Base-by-base conservation (phyloP, 2,888 invertebrate genomes). In the Flexamia atlantica region DNA sequence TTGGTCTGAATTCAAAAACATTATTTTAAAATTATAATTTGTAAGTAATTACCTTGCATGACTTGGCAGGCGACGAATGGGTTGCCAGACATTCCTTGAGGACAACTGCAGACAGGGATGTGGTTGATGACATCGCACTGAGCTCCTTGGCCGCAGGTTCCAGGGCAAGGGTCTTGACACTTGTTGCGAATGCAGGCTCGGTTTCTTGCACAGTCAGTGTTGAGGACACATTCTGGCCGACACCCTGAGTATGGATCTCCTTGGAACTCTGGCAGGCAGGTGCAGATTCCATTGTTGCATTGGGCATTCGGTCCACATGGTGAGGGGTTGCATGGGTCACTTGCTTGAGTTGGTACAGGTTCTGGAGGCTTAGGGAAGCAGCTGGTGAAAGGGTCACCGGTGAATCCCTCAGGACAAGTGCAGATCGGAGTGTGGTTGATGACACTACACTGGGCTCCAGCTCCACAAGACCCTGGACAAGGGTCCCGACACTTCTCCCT, bases 341-440 rank as follows among this genome's bases (percentile, higher is more conserved):
- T 85, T 14, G 84, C 82, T 20, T 9, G 7, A 46, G 12, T 12
- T 17, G 46, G 46, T 46, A 9, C 46, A 46, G 12, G 7, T 46
- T 91, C 90, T 90, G 90, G 90, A 87, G 92, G 91, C 89, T 92
- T 92, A 0, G 90, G 90, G 86, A 92, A 91, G 88, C 95, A 96
- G 87, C 92, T 93, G 83, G 92, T 92, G 89, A 95, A 95, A 82
- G 95, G 95, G 92, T 96, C 93, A 82, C 96, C 96, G 84, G 93
- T 94, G 88, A 94, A 96, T 86, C 95, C 95, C 89, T 93, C 91
- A 87, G 91, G 91, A 89, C 96, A 96, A 88, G 93, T 94, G 89
- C 97, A 97, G 85, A 94, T 91, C 84, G 96, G 96, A 87, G 94
- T 93, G 90, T 97, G 96, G 89, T 95, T 95, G 87, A 95, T 91